Percentiles rank a stretch among this genome's conserved stretches.
Conservation (phyloP, 2,113 vertebrate species). For the Vulpes vulpes region DNA sequence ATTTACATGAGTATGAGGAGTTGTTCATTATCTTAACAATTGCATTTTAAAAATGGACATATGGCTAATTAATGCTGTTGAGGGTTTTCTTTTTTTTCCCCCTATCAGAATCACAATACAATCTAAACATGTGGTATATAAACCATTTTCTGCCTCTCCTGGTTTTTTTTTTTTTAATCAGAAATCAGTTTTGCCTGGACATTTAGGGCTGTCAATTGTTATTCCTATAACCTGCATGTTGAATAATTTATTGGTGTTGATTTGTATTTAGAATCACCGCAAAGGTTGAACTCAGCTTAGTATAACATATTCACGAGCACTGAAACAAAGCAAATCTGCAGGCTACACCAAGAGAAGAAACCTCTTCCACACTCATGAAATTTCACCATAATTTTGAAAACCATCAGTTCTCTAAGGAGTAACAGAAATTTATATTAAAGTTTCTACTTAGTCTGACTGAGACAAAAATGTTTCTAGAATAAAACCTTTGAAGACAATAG, state of each 20-base stretch:
- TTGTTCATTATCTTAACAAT: slow-evolving; percentile 36
- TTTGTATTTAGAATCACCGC: neutral
- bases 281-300: neutral
- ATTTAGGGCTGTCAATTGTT: neutral
- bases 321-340: neutral
- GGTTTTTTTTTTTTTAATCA: neutral
- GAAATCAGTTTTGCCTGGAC: neutral
- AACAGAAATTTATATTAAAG: slow-evolving; percentile 12
- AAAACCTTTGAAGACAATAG: neutral
- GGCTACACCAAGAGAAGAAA: neutral
- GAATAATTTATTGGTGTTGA: neutral
- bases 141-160: neutral
- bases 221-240: neutral
- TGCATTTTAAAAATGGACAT: slow-evolving; percentile 14
- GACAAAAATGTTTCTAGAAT: neutral
- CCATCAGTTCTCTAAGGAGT: neutral
- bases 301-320: neutral
- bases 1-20: slow-evolving; percentile 51
- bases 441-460: neutral
- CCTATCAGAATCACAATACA: neutral
- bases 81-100: neutral
- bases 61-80: neutral
- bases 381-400: slow-evolving; percentile 42
- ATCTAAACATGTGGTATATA: neutral
- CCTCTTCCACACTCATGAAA: neutral